These are phyloP conservation scores for Trisateles emortualis DNA, from an alignment of 2,888 invertebrate species.

Conservation along the genomic window DNA sequence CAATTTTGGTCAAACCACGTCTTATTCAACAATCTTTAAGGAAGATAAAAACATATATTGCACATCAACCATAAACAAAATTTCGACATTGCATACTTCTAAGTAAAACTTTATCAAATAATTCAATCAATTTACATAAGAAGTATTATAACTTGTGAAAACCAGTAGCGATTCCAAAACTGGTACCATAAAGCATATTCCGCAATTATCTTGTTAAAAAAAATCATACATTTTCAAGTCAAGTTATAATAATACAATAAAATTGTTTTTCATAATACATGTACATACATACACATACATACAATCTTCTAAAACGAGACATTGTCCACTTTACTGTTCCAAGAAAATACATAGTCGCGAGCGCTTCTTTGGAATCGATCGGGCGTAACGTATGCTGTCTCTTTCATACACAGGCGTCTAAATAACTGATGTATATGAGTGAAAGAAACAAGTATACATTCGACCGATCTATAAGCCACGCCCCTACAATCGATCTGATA, in stretches of 20 bases:
- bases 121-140: conserved; percentile 43
- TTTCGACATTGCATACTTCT: conserved; percentile 25
- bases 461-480: conserved; percentile 65
- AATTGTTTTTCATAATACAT: conserved; percentile 21
- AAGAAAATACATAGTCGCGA: conserved; percentile 56
- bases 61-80: conserved; percentile 9
- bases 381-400: conserved; percentile 66
- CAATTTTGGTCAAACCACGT: background rate
- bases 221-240: conserved; percentile 26
- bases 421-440: conserved; percentile 21
- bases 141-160: conserved; percentile 20
- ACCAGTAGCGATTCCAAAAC: conserved; percentile 42
- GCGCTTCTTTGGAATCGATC: conserved; percentile 67
- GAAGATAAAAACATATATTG: background rate
- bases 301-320: conserved; percentile 43
- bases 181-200: conserved; percentile 36
- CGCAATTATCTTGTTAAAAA: conserved; percentile 36
- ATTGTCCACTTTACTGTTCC: conserved; percentile 45
- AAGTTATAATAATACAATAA: conserved; percentile 20
- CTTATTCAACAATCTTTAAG: conserved; percentile 1
- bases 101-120: conserved; percentile 44
- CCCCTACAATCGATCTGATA: conserved; percentile 82
- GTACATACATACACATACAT: conserved; percentile 44
- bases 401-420: conserved; percentile 45
- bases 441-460: conserved; percentile 61